Conservation (phyloP, 2,888 invertebrate species). For the Meandrusa payeni region DNA sequence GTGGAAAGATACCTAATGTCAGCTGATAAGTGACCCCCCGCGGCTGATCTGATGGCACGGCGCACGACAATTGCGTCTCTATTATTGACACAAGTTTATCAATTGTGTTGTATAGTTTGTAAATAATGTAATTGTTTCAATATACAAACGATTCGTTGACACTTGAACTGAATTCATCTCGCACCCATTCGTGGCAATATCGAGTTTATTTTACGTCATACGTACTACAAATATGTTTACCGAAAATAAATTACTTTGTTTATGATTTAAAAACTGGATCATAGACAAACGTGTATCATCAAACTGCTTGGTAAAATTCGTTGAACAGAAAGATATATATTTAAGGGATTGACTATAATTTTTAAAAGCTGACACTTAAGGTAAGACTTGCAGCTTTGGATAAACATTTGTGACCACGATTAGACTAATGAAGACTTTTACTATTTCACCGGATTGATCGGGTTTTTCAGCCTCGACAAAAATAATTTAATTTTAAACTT, state of each 20-base stretch:
- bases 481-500: no score
- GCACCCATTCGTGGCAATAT: background rate
- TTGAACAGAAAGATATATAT: no score
- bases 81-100: constrained; percentile 39
- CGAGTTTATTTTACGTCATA: constrained; percentile 5
- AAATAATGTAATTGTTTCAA: constrained; percentile 30
- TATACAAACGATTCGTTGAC: constrained; percentile 40
- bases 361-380: no score
- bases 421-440: no score
- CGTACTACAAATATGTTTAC: background rate
- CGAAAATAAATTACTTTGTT: background rate
- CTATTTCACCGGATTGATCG: no score
- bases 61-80: constrained; percentile 40
- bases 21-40: constrained; percentile 69
- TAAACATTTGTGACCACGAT: no score
- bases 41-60: constrained; percentile 59
- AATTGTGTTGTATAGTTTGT: no score
- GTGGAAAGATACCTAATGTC: constrained; percentile 69
- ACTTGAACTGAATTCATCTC: constrained; percentile 17
- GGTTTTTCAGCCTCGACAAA: no score
- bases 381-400: no score
- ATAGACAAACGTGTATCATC: background rate
- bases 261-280: background rate
- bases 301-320: no score
- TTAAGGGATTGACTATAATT: no score